Evolutionary conservation across 2,113 vertebrate species (phyloP).

Genomic region (Salvelinus alpinus): DNA sequence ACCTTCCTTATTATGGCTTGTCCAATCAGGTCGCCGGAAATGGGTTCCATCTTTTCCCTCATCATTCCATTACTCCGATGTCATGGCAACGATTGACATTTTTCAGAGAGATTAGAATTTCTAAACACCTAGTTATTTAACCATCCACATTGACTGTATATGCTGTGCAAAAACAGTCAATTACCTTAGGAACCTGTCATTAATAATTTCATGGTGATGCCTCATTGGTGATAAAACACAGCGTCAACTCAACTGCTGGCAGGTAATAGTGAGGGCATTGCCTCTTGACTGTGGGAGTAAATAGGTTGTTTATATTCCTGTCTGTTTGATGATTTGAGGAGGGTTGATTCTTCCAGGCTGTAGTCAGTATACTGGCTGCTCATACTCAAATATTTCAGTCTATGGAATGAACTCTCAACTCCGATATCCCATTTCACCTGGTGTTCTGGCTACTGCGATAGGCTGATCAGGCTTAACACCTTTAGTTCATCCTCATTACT

Average conservation of each 20-base stretch:
- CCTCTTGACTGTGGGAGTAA: slow-evolving; percentile 31
- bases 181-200: neutral
- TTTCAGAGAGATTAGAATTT: neutral
- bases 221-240: neutral
- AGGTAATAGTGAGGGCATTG: slow-evolving; percentile 9
- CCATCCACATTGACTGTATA: neutral
- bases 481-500: neutral
- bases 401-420: no score
- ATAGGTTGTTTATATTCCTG: slow-evolving; percentile 56
- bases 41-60: neutral
- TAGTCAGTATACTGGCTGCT: neutral
- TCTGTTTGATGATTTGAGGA: slow-evolving; percentile 42
- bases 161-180: neutral
- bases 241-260: neutral
- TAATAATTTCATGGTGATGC: neutral
- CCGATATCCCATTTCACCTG: neutral
- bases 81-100: neutral
- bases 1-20: no score
- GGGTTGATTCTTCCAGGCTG: slow-evolving; percentile 7
- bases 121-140: neutral
- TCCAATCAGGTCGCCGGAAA: slow-evolving; percentile 3
- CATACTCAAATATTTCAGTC: slow-evolving; percentile 4
- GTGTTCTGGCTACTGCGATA: slow-evolving; percentile 9
- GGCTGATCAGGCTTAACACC: neutral
- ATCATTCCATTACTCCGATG: neutral